Evolutionary conservation across 2,113 vertebrate genomes (phyloP).

Genomic region (Oryzias celebensis): DNA sequence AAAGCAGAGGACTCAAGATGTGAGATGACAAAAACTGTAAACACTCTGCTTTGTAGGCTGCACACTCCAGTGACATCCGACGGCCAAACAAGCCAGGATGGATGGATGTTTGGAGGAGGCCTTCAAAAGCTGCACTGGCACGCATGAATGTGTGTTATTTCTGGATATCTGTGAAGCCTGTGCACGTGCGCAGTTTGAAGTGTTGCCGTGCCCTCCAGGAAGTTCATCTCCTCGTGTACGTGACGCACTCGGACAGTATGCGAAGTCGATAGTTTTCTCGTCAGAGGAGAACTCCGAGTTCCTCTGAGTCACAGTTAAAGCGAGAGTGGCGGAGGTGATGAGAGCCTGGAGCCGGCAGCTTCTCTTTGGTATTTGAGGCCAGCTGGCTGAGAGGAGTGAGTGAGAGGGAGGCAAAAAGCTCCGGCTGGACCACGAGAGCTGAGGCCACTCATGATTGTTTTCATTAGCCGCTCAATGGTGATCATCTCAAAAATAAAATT

Average conservation of each 20-base stretch:
- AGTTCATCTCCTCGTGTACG: constrained; percentile 9
- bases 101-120: constrained; percentile 66
- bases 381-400: constrained; percentile 57
- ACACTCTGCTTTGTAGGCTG: constrained; percentile 53
- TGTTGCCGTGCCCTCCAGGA: constrained; percentile 15
- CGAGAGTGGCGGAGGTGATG: constrained; percentile 36
- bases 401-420: constrained; percentile 35
- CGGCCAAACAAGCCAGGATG: constrained; percentile 47
- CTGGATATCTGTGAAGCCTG: constrained; percentile 21
- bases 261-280: constrained; percentile 24
- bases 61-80: constrained; percentile 53
- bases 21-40: constrained; percentile 58
- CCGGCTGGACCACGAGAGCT: constrained; percentile 17
- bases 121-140: constrained; percentile 24
- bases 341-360: constrained; percentile 22
- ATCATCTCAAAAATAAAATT: too few relatives aligned
- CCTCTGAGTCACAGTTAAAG: constrained; percentile 51
- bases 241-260: constrained; percentile 26
- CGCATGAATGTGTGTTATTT: constrained; percentile 29
- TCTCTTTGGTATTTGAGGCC: constrained; percentile 33
- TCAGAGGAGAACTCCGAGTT: constrained; percentile 41
- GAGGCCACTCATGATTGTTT: constrained; percentile 16
- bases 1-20: constrained; percentile 26
- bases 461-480: not conserved
- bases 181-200: constrained; percentile 16